phyloP scores from a whole-genome alignment of 2,113 vertebrate species.

The Pyrgilauda ruficollis region DNA sequence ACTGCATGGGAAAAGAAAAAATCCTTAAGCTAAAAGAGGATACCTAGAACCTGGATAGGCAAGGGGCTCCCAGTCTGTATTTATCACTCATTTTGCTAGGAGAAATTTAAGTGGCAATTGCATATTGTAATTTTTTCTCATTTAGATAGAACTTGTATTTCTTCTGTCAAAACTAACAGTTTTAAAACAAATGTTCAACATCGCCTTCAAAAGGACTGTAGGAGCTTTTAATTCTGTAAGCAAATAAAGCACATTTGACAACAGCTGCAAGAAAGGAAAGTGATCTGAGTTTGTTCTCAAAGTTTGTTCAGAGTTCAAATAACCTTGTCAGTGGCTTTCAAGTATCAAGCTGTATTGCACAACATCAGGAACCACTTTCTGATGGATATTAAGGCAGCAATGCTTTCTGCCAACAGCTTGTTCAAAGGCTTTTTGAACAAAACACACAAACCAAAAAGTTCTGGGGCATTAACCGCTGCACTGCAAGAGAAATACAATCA shows the following conservation, averaged over 20 bases:
- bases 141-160: not conserved
- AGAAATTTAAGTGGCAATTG: not conserved
- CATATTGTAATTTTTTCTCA: not conserved
- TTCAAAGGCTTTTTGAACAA: conserved; percentile 23
- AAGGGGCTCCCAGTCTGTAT: not conserved
- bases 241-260: conserved; percentile 6
- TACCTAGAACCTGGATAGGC: not conserved
- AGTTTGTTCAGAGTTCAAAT: conserved; percentile 40
- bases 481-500: not conserved
- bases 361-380: conserved; percentile 40
- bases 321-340: conserved; percentile 29
- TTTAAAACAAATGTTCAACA: not conserved
- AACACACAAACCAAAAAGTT: not conserved
- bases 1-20: not conserved
- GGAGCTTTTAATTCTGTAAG: not conserved
- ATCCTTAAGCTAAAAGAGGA: not conserved
- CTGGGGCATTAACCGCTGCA: not conserved
- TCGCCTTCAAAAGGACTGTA: not conserved
- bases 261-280: conserved; percentile 13
- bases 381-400: not conserved
- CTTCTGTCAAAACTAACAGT: not conserved
- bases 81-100: not conserved
- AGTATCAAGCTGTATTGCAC: not conserved
- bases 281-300: not conserved
- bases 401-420: not conserved